Evolutionary conservation across 2,888 invertebrate genomes (phyloP).

Genomic region (Mythimna impura): DNA sequence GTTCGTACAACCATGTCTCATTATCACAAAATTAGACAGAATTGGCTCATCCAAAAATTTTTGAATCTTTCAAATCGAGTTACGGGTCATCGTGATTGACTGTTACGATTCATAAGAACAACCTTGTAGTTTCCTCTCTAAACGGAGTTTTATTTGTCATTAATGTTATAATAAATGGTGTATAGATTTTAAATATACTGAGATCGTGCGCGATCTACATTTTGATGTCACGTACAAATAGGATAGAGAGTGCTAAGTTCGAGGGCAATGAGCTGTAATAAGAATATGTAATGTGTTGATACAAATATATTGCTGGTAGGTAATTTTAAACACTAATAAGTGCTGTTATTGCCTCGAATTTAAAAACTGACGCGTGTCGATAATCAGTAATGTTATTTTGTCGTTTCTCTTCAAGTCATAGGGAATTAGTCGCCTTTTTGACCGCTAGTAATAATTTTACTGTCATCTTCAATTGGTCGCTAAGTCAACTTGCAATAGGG

Average conservation of each 20-base stretch:
- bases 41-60: background rate
- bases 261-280: constrained; percentile 7
- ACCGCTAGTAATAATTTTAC: constrained; percentile 22
- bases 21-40: constrained; percentile 5
- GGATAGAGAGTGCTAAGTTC: constrained; percentile 3
- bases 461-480: background rate
- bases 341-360: background rate
- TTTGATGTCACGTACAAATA: constrained; percentile 35
- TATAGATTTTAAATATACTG: constrained; percentile 3
- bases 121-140: background rate
- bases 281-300: constrained; percentile 7
- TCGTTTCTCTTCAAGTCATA: constrained; percentile 5
- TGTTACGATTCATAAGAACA: too few relatives aligned
- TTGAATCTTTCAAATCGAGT: background rate
- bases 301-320: constrained; percentile 5
- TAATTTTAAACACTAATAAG: constrained; percentile 1
- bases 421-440: constrained; percentile 3
- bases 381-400: constrained; percentile 10
- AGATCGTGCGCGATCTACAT: constrained; percentile 4
- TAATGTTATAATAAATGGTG: constrained; percentile 1
- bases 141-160: background rate
- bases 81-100: background rate
- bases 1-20: background rate
- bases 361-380: constrained; percentile 1
- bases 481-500: background rate